Evolutionary conservation across 2,113 vertebrate genomes (phyloP).

Genomic region (Perca schrenkii): DNA sequence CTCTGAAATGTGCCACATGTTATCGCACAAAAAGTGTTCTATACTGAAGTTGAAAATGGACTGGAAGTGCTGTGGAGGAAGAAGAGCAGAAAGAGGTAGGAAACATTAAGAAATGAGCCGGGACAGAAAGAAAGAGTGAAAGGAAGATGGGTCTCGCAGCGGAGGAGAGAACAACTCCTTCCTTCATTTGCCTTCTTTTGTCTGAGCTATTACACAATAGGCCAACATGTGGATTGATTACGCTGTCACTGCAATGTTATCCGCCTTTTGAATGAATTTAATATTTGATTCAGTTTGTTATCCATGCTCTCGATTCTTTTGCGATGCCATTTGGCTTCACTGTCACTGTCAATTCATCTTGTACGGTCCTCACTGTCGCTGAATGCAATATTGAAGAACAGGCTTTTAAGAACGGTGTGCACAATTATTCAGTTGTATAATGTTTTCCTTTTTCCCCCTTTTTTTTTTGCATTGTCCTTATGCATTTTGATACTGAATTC

Average conservation of each 20-base stretch:
- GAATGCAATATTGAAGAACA: conserved; percentile 21
- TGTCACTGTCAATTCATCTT: conserved; percentile 64
- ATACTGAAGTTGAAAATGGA: conserved; percentile 33
- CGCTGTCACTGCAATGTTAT: conserved; percentile 65
- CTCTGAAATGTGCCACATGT: conserved; percentile 21
- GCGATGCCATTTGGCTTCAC: conserved; percentile 43
- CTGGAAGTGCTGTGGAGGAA: conserved; percentile 26
- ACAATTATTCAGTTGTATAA: conserved; percentile 9
- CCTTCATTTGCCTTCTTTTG: conserved; percentile 22
- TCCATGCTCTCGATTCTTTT: conserved; percentile 55
- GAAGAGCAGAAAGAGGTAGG: conserved; percentile 7
- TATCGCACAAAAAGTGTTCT: conserved; percentile 34
- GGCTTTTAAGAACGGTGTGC: neutral
- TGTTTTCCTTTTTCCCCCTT: neutral
- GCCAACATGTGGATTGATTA: conserved; percentile 73
- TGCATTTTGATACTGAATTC: neutral
- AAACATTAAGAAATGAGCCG: conserved; percentile 27
- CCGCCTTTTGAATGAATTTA: conserved; percentile 56
- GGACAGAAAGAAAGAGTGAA: neutral
- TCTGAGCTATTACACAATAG: conserved; percentile 44
- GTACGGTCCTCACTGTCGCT: conserved; percentile 42
- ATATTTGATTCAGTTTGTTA: conserved; percentile 75
- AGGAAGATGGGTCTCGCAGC: conserved; percentile 23
- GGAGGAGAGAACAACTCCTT: conserved; percentile 34
- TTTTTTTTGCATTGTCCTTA: neutral